These are phyloP conservation scores for Lycophotia porphyrea DNA, from an alignment of 2,888 invertebrate genomes.

Conservation along the genomic window DNA sequence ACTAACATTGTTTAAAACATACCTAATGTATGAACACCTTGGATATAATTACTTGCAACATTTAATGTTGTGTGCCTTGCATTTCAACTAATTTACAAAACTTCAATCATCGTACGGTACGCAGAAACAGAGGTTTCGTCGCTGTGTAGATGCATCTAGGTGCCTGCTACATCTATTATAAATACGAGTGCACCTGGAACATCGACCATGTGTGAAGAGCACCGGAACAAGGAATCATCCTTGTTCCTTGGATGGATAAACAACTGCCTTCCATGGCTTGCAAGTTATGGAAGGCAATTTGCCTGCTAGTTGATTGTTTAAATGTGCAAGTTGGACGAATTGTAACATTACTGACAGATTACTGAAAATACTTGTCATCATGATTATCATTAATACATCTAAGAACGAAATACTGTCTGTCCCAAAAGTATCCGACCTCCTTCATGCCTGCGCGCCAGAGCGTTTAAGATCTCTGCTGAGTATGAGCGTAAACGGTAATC, in stretches of 20 bases:
- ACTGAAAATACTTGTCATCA: not conserved
- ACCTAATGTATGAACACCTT: conserved; percentile 8
- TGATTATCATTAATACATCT: not conserved
- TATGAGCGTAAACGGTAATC: not conserved
- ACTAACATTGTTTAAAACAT: conserved; percentile 12
- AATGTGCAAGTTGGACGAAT: not conserved
- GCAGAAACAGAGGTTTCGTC: not conserved
- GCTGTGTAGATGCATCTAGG: not conserved
- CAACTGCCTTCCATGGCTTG: not conserved
- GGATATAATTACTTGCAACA: conserved; percentile 9
- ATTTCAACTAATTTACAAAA: not conserved
- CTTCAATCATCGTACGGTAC: not conserved
- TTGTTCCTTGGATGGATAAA: conserved; percentile 15
- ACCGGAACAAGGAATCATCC: conserved; percentile 5
- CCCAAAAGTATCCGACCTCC: not conserved
- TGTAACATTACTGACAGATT: not conserved
- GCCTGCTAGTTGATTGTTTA: not conserved
- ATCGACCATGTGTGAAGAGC: not conserved
- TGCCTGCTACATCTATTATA: not conserved
- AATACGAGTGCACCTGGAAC: not conserved
- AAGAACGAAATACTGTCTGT: not conserved
- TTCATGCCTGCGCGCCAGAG: not conserved
- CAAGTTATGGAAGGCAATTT: conserved; percentile 7
- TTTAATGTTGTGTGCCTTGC: not conserved
- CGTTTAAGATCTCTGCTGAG: not conserved